Evolutionary conservation across 2,113 vertebrate genomes (phyloP).

Genomic region (Grus americana): DNA sequence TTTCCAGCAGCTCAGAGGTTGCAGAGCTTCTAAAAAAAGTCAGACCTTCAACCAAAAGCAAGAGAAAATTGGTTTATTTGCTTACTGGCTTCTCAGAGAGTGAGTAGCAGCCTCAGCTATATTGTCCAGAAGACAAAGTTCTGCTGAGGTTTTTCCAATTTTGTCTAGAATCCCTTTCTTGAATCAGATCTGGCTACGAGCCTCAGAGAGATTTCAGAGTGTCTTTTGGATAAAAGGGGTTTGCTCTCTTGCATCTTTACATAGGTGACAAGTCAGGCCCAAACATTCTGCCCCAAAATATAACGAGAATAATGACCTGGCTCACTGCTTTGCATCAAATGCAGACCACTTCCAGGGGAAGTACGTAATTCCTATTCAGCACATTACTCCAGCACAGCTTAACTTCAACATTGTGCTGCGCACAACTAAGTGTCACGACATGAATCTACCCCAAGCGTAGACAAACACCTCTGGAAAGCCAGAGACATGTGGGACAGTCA

Average conservation of each 20-base stretch:
- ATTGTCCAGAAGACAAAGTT: not conserved
- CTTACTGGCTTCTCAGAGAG: not conserved
- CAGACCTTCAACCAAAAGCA: not conserved
- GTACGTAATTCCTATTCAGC: not conserved
- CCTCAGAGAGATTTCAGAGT: not conserved
- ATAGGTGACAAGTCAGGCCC: not conserved
- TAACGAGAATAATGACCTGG: not conserved
- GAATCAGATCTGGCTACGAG: not conserved
- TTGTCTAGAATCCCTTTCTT: not conserved
- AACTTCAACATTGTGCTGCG: not conserved
- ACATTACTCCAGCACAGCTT: not conserved
- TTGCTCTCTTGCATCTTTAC: not conserved
- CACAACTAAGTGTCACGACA: not conserved
- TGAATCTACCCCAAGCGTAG: not conserved
- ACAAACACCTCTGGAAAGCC: not conserved
- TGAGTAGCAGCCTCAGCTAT: not conserved
- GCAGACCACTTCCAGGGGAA: not conserved
- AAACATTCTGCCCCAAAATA: not conserved
- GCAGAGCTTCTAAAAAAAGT: not conserved
- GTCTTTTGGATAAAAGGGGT: not conserved
- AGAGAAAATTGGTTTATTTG: not conserved
- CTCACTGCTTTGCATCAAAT: not conserved
- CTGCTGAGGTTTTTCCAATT: not conserved
- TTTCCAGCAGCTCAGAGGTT: not conserved
- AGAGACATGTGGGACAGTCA: accelerated